A percentile compares a stretch with the other conserved stretches of the same genome.
phyloP scores from a whole-genome alignment of 2,797 vertebrate species.

The Mormyrus hasselquistii region DNA sequence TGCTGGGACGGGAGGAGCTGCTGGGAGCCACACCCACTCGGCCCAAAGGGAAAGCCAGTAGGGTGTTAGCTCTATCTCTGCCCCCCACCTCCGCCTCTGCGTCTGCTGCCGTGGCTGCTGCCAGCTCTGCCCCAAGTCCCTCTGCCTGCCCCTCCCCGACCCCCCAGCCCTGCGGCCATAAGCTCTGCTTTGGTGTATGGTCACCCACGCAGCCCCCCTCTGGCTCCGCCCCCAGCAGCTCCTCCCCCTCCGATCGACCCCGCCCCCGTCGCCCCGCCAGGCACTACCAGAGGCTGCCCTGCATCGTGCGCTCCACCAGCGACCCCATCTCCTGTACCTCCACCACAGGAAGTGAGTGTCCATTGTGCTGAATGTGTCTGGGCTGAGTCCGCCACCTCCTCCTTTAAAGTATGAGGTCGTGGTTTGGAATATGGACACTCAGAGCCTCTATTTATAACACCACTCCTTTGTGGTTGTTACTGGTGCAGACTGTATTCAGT shows the following conservation, averaged over 20 bases:
- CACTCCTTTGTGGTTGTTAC: background rate
- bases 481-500: background rate
- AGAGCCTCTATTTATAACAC: background rate
- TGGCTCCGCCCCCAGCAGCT: slow-evolving; percentile 56
- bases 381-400: background rate
- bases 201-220: slow-evolving; percentile 59
- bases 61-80: slow-evolving; percentile 58
- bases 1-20: slow-evolving; percentile 51
- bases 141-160: slow-evolving; percentile 53
- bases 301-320: slow-evolving; percentile 84
- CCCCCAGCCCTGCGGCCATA: slow-evolving; percentile 55
- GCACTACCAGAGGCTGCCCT: slow-evolving; percentile 61
- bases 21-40: slow-evolving; percentile 41
- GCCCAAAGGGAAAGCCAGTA: slow-evolving; percentile 51
- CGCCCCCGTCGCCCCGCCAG: slow-evolving; percentile 45
- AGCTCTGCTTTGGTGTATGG: slow-evolving; percentile 74
- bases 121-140: slow-evolving; percentile 52
- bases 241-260: slow-evolving; percentile 44
- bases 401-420: background rate
- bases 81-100: slow-evolving; percentile 46
- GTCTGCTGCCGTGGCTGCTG: slow-evolving; percentile 46
- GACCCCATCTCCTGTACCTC: slow-evolving; percentile 80
- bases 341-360: slow-evolving; percentile 53
- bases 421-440: background rate
- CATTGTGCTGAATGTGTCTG: background rate